Base-by-base conservation (phyloP, 1,140 invertebrate species). In the Magallana ariakensis region DNA sequence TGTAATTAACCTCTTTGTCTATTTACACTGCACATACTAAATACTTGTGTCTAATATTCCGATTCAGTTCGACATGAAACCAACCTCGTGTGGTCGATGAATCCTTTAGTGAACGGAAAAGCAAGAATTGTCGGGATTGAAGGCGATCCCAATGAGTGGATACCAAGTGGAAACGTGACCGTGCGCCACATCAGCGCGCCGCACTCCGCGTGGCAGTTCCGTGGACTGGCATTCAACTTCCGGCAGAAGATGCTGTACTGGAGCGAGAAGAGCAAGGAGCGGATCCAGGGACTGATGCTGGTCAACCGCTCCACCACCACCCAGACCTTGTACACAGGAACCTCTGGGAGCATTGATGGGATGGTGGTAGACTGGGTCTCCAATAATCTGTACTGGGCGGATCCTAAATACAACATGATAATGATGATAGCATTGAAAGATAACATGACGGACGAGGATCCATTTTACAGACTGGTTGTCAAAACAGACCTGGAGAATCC, bases 321-420 rank as follows among this genome's bases (percentile, higher is more conserved):
- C 0, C 66, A 81, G 22, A 90, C 90, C 54, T 80, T 94, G 0
- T 92, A 91, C 80, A 90, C 89, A 9, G 92, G 92, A 2, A 93
- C 92, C 0, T 94, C 93, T 0, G 85, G 85, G n/a, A 90, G 91
- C 33, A 92, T 93, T 16, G 98, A 99, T 95, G 99, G 99, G n/a
- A 93, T 99, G 85, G 96, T 97, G 4, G 96, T 99, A 15, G 99
- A 99, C 95, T 99, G 97, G 97, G 95, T 98, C 26, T 96, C 97
- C 89, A 98, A 98, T 89, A 99, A 99, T 94, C 96, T 99, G 66
- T 99, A 98, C 94, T 99, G 98, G 97, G 98, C 98, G 0, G 99
- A 99, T 95, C 98, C 98, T 0, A 88, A 93, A 16, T 94, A 93
- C 87, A 91, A 93, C 87, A 93, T 92, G 92, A 91, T 94, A 54